A percentile compares a stretch with the other conserved stretches of the same genome.
phyloP scores from a whole-genome alignment of 2,888 invertebrate genomes.

The Synergus umbraculus region DNA sequence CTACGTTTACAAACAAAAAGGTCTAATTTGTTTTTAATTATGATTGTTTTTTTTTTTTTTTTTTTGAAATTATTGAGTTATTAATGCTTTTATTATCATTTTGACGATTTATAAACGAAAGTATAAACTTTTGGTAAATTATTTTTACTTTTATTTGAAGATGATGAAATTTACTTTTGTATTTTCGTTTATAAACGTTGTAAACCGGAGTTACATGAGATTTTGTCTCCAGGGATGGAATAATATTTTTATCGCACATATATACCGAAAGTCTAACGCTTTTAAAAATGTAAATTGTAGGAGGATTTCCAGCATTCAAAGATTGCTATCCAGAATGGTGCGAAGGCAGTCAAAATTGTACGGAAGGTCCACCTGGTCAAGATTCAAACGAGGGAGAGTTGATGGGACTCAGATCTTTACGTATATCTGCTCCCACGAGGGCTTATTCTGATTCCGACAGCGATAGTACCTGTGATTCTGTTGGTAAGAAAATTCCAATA shows the following conservation, averaged over 20 bases:
- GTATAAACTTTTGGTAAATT: no score
- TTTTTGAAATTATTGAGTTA: no score
- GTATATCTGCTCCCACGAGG: conserved; percentile 85
- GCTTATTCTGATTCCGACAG: conserved; percentile 87
- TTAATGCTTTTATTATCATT: no score
- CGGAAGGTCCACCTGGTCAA: conserved; percentile 69
- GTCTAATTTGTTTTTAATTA: no score
- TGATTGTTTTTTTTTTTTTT: no score
- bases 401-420: conserved; percentile 85
- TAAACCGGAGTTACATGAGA: no score
- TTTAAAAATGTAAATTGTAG: conserved; percentile 79
- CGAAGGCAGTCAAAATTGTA: conserved; percentile 84
- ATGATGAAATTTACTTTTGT: no score
- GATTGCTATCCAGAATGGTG: conserved; percentile 95
- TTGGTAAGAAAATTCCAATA: conserved; percentile 63
- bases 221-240: background rate
- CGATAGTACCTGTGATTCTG: conserved; percentile 76
- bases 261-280: background rate
- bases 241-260: background rate
- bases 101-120: no score
- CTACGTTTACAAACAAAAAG: no score
- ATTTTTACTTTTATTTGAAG: no score
- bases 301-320: conserved; percentile 91
- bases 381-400: conserved; percentile 80
- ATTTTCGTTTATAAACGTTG: no score